phyloP scores from a whole-genome alignment of 2,113 vertebrate genomes.

The Chloroceryle aenea region DNA sequence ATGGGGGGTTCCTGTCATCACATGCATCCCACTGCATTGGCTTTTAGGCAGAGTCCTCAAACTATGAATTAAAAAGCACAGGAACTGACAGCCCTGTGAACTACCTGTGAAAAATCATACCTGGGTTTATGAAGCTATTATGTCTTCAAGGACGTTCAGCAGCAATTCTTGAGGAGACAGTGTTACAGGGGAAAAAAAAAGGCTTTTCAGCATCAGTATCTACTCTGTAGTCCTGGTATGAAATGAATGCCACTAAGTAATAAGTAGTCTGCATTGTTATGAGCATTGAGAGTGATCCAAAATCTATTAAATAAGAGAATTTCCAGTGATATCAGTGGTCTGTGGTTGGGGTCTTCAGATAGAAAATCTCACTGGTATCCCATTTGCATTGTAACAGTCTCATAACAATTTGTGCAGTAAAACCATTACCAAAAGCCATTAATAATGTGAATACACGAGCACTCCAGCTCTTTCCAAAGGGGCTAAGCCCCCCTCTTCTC shows the following conservation, averaged over 20 bases:
- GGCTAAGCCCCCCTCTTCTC: not conserved
- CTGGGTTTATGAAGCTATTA: constrained; percentile 70
- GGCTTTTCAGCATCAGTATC: constrained; percentile 21
- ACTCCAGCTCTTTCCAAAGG: constrained; percentile 52
- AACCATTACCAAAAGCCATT: constrained; percentile 63
- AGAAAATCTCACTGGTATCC: constrained; percentile 56
- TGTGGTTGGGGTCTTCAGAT: constrained; percentile 27
- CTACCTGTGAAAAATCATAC: constrained; percentile 70
- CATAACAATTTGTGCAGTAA: constrained; percentile 61
- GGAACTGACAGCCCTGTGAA: constrained; percentile 58
- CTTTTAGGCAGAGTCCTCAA: constrained; percentile 66
- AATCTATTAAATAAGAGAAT: constrained; percentile 33
- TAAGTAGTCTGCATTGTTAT: constrained; percentile 34
- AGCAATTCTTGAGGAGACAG: constrained; percentile 51
- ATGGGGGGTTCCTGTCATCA: constrained; percentile 50
- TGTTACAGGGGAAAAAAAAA: constrained; percentile 8
- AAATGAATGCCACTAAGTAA: constrained; percentile 58
- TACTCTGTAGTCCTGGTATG: not conserved
- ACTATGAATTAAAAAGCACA: constrained; percentile 68
- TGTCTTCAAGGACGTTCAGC: constrained; percentile 52
- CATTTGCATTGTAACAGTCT: constrained; percentile 57
- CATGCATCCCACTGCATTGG: constrained; percentile 19
- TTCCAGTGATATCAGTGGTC: constrained; percentile 38
- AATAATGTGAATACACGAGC: constrained; percentile 34
- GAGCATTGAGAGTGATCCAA: constrained; percentile 26